Base-by-base conservation (phyloP, 2,888 invertebrate genomes). In the Xestia xanthographa region DNA sequence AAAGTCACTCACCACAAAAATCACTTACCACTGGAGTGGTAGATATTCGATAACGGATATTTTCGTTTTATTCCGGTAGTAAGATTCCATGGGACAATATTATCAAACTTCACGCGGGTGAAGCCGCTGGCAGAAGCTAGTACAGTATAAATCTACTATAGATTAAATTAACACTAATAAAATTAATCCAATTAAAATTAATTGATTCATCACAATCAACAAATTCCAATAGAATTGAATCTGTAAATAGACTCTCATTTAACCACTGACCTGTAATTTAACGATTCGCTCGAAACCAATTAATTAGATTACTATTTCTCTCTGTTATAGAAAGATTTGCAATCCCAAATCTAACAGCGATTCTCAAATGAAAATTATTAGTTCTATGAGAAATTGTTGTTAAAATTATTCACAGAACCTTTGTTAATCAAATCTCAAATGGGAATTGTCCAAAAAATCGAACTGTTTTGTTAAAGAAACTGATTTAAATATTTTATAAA, bases 271-370 rank as follows among this genome's bases (percentile, higher is more conserved):
- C 53, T 48, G n/a, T 48, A 29, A 62, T 48, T 48, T 17, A 72
- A 48, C n/a, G 17, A 53, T 72, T 71, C 38, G 50, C 53, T 79
- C 29, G 2, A 83, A 50, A 65, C 12, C 56, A 79, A 56, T 70
- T 48, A 34, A 75, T 58, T 22, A 65, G 1, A 9, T 60, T 20
- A 75, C 14, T 11, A 4, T 48, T 56, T 41, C 5, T 22, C 45
- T 63, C 6, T 50, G 20, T 34, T 41, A 65, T 5, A 29, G 20
- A 41, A 77, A 48, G 20, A 56, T 73, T 38, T 72, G 11, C 48
- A 34, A 74, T 63, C 8, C 0, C 14, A 73, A 53, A 62, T 38
- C 29, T 29, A 8, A 48, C 12, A n/a, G 20, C 11, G 20, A 17
- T n/a, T 29, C n/a, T 62, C 48, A n/a, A 60, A 48, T 34, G 14